phyloP scores from a whole-genome alignment of 1,140 invertebrate species.

The Drosophila sp. region DNA sequence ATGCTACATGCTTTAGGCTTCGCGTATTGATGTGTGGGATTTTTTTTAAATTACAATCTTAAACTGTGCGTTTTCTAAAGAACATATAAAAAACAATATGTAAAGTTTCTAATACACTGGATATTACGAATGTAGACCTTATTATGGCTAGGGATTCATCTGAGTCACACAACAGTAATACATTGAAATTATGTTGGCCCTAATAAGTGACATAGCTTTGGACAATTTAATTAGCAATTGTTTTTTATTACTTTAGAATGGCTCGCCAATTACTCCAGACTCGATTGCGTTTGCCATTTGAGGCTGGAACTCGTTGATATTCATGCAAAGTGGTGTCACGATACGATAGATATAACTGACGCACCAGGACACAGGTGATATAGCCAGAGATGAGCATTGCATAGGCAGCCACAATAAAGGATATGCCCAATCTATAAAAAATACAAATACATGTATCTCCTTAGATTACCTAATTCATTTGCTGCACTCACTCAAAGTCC shows the following conservation, averaged over 20 bases:
- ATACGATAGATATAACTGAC: constrained; percentile 67
- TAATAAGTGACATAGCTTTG: neutral
- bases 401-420: constrained; percentile 76
- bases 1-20: no score
- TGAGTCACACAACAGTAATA: constrained; percentile 15
- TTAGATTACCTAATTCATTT: neutral
- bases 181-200: constrained; percentile 1
- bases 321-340: constrained; percentile 68
- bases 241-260: constrained; percentile 58
- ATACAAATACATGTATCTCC: neutral
- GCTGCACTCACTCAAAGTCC: constrained; percentile 78
- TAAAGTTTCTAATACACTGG: constrained; percentile 10
- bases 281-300: constrained; percentile 59
- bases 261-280: constrained; percentile 73
- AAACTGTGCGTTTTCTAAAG: no score
- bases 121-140: constrained; percentile 7
- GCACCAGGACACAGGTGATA: constrained; percentile 50
- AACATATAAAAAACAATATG: neutral
- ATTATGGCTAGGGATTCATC: constrained; percentile 8
- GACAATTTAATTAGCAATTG: neutral
- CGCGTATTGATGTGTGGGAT: no score
- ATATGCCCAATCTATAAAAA: constrained; percentile 62
- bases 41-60: no score
- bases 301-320: constrained; percentile 70
- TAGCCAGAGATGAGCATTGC: constrained; percentile 68